Conservation (phyloP, 2,888 invertebrate genomes). For the Cryptocheilus praepositus region DNA sequence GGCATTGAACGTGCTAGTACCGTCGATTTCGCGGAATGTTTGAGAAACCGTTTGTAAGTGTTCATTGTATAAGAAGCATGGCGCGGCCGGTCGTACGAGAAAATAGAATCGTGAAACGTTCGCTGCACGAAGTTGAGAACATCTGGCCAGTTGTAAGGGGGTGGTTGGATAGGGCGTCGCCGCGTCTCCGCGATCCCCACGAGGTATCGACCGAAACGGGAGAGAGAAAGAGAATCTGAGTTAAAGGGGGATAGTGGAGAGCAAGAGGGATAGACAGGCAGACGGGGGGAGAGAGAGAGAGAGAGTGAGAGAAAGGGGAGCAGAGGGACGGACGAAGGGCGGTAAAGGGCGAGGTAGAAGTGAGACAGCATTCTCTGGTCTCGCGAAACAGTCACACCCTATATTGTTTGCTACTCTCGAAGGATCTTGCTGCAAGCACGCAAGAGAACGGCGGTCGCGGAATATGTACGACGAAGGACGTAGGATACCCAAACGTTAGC, state of each 20-base stretch:
- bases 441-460: background rate
- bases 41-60: background rate
- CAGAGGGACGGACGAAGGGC: slow-evolving; percentile 10
- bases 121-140: slow-evolving; percentile 63
- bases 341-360: slow-evolving; percentile 7
- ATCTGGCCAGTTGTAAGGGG: slow-evolving; percentile 66
- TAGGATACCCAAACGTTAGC: background rate
- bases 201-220: slow-evolving; percentile 72
- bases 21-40: no score
- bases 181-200: slow-evolving; percentile 73
- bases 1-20: no score
- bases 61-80: no score
- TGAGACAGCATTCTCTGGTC: background rate
- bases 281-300: slow-evolving; percentile 42
- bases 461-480: background rate
- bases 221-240: slow-evolving; percentile 42
- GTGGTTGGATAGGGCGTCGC: slow-evolving; percentile 72
- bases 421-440: background rate
- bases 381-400: slow-evolving; percentile 38
- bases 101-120: slow-evolving; percentile 2
- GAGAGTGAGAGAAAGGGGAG: slow-evolving; percentile 16
- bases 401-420: slow-evolving; percentile 35
- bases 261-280: slow-evolving; percentile 12
- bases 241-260: slow-evolving; percentile 21
- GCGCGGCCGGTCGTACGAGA: background rate